Evolutionary conservation across 2,888 invertebrate species (phyloP).

Genomic region (Drosophila villosipedis): DNA sequence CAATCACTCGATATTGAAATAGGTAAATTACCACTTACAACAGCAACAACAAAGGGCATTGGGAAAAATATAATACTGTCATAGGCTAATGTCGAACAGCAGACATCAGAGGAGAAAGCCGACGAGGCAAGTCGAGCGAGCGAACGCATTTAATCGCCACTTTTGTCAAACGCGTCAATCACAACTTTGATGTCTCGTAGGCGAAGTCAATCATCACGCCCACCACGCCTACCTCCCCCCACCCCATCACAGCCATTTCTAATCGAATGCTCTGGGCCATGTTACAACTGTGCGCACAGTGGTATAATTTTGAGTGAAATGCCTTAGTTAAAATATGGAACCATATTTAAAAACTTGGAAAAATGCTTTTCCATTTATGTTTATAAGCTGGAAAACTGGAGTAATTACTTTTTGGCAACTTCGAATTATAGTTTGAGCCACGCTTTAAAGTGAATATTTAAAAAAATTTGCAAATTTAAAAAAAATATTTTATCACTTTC

Average conservation of each 20-base stretch:
- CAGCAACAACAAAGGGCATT: not conserved
- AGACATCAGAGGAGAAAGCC: constrained; percentile 49
- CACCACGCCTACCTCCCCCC: constrained; percentile 17
- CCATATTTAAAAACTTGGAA: rapidly evolving
- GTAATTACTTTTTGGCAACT: not conserved
- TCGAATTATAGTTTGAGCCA: not conserved
- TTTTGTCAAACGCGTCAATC: constrained; percentile 78
- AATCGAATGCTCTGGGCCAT: constrained; percentile 18
- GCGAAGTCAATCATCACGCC: constrained; percentile 23
- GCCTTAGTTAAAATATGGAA: not conserved
- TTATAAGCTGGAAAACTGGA: not conserved
- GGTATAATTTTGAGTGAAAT: constrained; percentile 1
- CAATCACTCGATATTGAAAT: constrained; percentile 66
- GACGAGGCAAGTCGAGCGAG: constrained; percentile 14
- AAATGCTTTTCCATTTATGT: not conserved
- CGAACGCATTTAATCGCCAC: constrained; percentile 69
- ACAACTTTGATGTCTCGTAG: constrained; percentile 47
- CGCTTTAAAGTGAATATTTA: no score
- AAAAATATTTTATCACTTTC: no score
- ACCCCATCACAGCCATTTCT: constrained; percentile 3
- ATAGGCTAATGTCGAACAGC: constrained; percentile 39
- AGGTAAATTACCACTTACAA: constrained; percentile 60
- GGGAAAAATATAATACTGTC: constrained; percentile 24
- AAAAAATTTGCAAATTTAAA: no score
- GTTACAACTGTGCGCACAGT: constrained; percentile 32